Percentiles rank a stretch among this genome's conserved stretches.
These are phyloP conservation scores for Pterostichus madidus DNA, from an alignment of 2,888 invertebrate genomes.

Conservation along the genomic window DNA sequence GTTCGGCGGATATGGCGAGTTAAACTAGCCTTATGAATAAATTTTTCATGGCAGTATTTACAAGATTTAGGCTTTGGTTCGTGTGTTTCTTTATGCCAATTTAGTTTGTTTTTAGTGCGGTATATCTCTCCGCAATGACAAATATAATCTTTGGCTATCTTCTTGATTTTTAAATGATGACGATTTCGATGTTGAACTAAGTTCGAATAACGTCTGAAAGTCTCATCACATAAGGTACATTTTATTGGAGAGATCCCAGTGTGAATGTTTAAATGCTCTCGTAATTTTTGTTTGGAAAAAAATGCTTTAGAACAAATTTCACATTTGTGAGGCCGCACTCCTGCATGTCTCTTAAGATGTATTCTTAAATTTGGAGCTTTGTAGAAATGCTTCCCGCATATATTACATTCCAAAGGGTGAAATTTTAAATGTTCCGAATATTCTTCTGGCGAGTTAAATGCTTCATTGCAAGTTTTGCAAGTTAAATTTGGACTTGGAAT, in stretches of 20 bases:
- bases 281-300: slow-evolving; percentile 88
- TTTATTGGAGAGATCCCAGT: slow-evolving; percentile 90
- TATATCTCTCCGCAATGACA: slow-evolving; percentile 90
- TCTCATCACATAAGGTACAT: slow-evolving; percentile 88
- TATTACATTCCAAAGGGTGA: slow-evolving; percentile 90
- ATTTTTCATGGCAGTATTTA: slow-evolving; percentile 91
- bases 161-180: slow-evolving; percentile 86
- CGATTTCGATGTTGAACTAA: slow-evolving; percentile 90
- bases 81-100: slow-evolving; percentile 93
- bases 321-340: slow-evolving; percentile 85
- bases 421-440: slow-evolving; percentile 87
- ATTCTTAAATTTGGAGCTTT: slow-evolving; percentile 86
- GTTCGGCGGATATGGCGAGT: slow-evolving; percentile 90
- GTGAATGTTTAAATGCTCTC: slow-evolving; percentile 91
- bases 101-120: slow-evolving; percentile 90
- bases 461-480: slow-evolving; percentile 83
- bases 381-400: slow-evolving; percentile 88
- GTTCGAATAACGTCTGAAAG: slow-evolving; percentile 91
- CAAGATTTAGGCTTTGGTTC: slow-evolving; percentile 91
- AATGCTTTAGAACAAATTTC: slow-evolving; percentile 90
- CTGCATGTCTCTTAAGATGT: slow-evolving; percentile 89
- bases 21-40: slow-evolving; percentile 90
- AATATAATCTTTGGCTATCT: slow-evolving; percentile 85
- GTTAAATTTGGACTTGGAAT: slow-evolving; percentile 73
- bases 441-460: slow-evolving; percentile 83